phyloP scores from a whole-genome alignment of 2,888 invertebrate genomes.

The Lampropteryx suffumata region DNA sequence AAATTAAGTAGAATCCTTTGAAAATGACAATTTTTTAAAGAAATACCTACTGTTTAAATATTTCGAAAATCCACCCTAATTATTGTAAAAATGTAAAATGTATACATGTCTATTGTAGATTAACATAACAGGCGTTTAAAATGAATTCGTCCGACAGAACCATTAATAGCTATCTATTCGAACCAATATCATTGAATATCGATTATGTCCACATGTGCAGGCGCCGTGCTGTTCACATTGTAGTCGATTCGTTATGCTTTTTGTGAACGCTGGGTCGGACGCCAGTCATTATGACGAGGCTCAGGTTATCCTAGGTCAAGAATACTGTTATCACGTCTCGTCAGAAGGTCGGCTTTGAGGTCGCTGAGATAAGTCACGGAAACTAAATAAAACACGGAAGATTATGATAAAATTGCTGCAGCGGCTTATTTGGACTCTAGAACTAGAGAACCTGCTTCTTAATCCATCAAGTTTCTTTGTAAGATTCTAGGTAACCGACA shows the following conservation, averaged over 20 bases:
- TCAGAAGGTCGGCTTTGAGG: slow-evolving; percentile 18
- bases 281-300: slow-evolving; percentile 55
- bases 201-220: slow-evolving; percentile 41
- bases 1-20: too few species aligned
- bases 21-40: too few species aligned
- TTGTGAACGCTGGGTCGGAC: slow-evolving; percentile 47
- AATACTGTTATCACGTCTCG: slow-evolving; percentile 36
- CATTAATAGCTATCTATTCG: slow-evolving; percentile 7
- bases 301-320: slow-evolving; percentile 61
- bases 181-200: slow-evolving; percentile 34
- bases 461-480: slow-evolving; percentile 1
- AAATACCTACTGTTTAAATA: too few species aligned
- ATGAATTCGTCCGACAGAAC: slow-evolving; percentile 14
- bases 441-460: neutral
- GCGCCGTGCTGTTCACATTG: slow-evolving; percentile 52
- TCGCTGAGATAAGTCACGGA: slow-evolving; percentile 19
- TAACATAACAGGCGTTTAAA: neutral
- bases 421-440: slow-evolving; percentile 4
- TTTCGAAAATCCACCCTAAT: too few species aligned
- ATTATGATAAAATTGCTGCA: slow-evolving; percentile 11
- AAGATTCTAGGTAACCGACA: neutral
- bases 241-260: slow-evolving; percentile 71
- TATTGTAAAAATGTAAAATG: too few species aligned
- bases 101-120: too few species aligned
- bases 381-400: slow-evolving; percentile 4